Evolutionary conservation across 2,888 invertebrate species (phyloP).

Genomic region (Eurytoma californica): DNA sequence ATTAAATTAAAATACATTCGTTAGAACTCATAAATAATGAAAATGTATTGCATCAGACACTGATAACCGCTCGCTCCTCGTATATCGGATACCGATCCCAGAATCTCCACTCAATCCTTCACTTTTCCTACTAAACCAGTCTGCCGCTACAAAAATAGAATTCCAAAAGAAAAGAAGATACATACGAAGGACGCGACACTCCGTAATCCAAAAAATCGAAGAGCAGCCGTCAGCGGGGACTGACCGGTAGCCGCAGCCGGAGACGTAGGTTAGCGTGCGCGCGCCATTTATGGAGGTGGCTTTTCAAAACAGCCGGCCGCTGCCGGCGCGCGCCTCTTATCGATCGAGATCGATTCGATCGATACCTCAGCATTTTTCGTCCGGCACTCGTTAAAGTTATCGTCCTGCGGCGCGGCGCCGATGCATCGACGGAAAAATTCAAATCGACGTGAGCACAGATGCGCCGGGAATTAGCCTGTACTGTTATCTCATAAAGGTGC

Average conservation of each 20-base stretch:
- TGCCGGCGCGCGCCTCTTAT: not conserved
- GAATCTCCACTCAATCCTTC: not conserved
- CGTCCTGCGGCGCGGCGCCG: not conserved
- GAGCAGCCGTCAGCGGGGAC: conserved; percentile 19
- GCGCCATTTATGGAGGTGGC: conserved; percentile 42
- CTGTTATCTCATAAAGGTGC: no score
- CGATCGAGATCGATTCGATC: conserved; percentile 13
- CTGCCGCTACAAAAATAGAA: not conserved
- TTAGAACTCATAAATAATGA: no score
- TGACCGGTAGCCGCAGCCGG: conserved; percentile 18
- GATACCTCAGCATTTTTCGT: conserved; percentile 17
- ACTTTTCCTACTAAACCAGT: conserved; percentile 25
- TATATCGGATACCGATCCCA: no score
- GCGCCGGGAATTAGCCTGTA: no score
- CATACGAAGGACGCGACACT: not conserved
- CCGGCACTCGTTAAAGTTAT: conserved; percentile 11
- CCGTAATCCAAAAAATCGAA: conserved; percentile 23
- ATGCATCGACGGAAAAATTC: not conserved
- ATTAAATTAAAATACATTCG: no score
- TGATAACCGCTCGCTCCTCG: no score
- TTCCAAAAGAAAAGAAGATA: no score
- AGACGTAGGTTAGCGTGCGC: not conserved
- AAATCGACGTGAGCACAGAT: no score
- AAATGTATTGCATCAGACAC: no score
- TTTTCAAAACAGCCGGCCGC: conserved; percentile 27